Evolutionary conservation across 2,888 invertebrate genomes (phyloP).

Genomic region (Endotricha flammealis): DNA sequence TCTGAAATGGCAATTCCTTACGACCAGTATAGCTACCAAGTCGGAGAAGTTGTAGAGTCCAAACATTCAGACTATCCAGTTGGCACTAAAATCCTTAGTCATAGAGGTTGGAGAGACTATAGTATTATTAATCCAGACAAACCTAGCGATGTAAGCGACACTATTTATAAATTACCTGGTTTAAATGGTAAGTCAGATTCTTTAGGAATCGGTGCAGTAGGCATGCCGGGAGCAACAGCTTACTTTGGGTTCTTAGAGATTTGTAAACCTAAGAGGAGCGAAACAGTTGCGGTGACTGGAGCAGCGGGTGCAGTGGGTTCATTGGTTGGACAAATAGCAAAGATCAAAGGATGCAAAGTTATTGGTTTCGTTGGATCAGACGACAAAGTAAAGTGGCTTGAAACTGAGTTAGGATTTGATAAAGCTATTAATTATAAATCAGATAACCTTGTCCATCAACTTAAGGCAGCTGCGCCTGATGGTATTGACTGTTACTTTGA

Average conservation of each 20-base stretch:
- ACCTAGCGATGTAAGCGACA: constrained; percentile 19
- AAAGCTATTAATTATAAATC: constrained; percentile 86
- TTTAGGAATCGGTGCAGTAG: constrained; percentile 78
- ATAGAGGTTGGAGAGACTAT: constrained; percentile 83
- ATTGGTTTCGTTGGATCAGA: constrained; percentile 86
- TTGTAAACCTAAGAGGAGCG: constrained; percentile 82
- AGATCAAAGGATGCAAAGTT: constrained; percentile 80
- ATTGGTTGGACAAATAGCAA: constrained; percentile 86
- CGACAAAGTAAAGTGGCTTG: constrained; percentile 83
- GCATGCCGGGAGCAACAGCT: constrained; percentile 84
- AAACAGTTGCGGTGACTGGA: constrained; percentile 83
- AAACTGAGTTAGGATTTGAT: constrained; percentile 82
- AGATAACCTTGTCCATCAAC: constrained; percentile 64
- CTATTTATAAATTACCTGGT: constrained; percentile 65
- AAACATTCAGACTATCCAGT: constrained; percentile 79
- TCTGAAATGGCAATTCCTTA: constrained; percentile 22
- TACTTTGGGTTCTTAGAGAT: constrained; percentile 84
- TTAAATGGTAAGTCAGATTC: constrained; percentile 71
- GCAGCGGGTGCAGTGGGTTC: constrained; percentile 88
- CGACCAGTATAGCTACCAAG: constrained; percentile 36
- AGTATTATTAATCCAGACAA: constrained; percentile 30
- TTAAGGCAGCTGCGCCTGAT: constrained; percentile 81
- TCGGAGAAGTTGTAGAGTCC: constrained; percentile 73
- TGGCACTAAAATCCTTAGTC: constrained; percentile 77
- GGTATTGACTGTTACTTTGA: constrained; percentile 88